Evolutionary conservation across 2,797 vertebrate genomes (phyloP).

Genomic region (Chaetophractus vellerosus): DNA sequence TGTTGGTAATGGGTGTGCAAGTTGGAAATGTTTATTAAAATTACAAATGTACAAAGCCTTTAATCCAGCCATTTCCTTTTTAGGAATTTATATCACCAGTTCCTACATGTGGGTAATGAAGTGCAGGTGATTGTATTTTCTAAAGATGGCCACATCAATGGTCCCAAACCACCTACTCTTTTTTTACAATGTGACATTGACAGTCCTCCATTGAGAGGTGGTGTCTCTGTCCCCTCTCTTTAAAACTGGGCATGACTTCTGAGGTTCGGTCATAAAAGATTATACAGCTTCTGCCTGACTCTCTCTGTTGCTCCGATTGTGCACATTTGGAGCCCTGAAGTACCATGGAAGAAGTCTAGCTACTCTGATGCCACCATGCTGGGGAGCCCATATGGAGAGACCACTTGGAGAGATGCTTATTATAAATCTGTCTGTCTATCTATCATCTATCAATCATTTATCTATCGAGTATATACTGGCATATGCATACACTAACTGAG

Average conservation of each 20-base stretch:
- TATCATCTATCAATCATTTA: too few species aligned
- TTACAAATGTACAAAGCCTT: neutral
- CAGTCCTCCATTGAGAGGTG: neutral
- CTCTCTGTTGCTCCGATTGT: neutral
- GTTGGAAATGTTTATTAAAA: neutral
- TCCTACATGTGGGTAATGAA: neutral
- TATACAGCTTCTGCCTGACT: neutral
- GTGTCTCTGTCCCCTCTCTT: neutral
- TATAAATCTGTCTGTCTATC: too few species aligned
- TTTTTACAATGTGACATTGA: neutral
- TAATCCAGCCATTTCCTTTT: neutral
- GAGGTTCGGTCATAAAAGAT: neutral
- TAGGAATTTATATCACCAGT: neutral
- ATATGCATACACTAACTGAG: too few species aligned
- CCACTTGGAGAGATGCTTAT: neutral
- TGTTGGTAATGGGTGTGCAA: neutral
- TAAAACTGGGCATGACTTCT: neutral
- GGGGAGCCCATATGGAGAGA: neutral
- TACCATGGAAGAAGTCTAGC: neutral
- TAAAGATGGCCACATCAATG: neutral
- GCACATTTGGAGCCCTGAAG: neutral
- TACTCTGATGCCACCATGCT: neutral
- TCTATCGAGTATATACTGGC: too few species aligned
- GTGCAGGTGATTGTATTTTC: neutral
- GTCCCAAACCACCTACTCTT: neutral